Conservation (phyloP, 2,797 vertebrate genomes). For the Macroramphosus scolopax region DNA sequence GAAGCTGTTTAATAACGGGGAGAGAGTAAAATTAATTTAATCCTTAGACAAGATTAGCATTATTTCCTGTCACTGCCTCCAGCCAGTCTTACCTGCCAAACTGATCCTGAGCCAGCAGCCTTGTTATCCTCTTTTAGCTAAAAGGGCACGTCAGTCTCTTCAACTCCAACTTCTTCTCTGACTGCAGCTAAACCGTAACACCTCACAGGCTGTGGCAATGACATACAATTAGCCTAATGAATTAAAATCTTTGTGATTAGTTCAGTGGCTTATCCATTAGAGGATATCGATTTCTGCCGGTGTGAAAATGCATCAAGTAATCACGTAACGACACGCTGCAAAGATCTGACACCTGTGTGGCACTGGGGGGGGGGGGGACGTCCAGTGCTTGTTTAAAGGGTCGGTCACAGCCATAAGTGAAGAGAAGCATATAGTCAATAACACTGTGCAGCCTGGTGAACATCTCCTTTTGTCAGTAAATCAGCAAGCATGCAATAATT, state of each 20-base stretch:
- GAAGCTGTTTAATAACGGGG: slow-evolving; percentile 23
- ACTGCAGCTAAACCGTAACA: slow-evolving; percentile 27
- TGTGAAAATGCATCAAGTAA: slow-evolving; percentile 51
- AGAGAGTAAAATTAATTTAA: too few species aligned
- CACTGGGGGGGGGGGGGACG: slow-evolving; percentile 29
- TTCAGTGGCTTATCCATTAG: slow-evolving; percentile 55
- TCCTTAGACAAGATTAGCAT: too few species aligned
- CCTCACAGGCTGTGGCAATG: slow-evolving; percentile 17
- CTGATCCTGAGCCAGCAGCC: slow-evolving; percentile 33
- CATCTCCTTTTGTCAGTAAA: too few species aligned
- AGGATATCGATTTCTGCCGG: slow-evolving; percentile 49
- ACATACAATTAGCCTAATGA: slow-evolving; percentile 54
- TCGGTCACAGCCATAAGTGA: slow-evolving; percentile 39
- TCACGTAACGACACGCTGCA: slow-evolving; percentile 55
- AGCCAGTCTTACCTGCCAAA: slow-evolving; percentile 30
- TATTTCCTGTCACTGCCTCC: too few species aligned
- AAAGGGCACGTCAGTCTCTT: slow-evolving; percentile 32
- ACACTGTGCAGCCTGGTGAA: too few species aligned
- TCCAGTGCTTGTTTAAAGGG: slow-evolving; percentile 45
- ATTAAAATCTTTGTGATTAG: slow-evolving; percentile 58
- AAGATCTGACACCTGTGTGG: slow-evolving; percentile 44
- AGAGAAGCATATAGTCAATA: slow-evolving; percentile 33
- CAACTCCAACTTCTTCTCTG: slow-evolving; percentile 43
- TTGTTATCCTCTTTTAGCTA: slow-evolving; percentile 40
- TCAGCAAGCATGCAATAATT: slow-evolving; percentile 23